These are phyloP conservation scores for Cephalotes varians DNA, from an alignment of 2,888 invertebrate species.

Conservation along the genomic window DNA sequence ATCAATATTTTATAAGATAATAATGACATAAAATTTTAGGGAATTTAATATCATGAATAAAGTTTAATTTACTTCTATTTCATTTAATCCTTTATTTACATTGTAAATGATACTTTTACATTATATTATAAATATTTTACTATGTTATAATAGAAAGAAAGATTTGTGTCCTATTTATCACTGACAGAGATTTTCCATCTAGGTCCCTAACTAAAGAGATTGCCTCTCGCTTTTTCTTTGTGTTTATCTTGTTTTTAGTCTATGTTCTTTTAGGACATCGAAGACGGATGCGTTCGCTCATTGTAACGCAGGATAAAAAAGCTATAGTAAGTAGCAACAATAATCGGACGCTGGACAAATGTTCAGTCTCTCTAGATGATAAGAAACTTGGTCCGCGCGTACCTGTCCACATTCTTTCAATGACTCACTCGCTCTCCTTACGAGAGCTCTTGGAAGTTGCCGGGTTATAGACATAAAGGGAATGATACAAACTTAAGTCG, in stretches of 20 bases:
- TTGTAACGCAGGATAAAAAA: slow-evolving; percentile 65
- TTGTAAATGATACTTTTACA: not conserved
- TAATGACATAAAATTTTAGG: not conserved
- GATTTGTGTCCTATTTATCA: not conserved
- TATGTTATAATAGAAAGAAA: not conserved
- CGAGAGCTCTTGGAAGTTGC: not conserved
- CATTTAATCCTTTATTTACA: not conserved
- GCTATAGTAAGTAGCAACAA: slow-evolving; percentile 75
- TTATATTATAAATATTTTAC: not conserved
- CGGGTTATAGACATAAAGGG: slow-evolving; percentile 17
- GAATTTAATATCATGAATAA: not conserved
- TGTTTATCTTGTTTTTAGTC: slow-evolving; percentile 42
- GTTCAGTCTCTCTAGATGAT: slow-evolving; percentile 73
- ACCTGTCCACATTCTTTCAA: slow-evolving; percentile 68
- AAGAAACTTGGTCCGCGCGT: slow-evolving; percentile 61
- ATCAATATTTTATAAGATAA: not conserved
- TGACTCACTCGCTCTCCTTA: slow-evolving; percentile 55
- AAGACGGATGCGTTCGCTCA: slow-evolving; percentile 63
- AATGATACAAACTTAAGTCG: slow-evolving; percentile 1
- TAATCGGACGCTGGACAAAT: slow-evolving; percentile 77
- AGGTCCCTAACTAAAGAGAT: not conserved
- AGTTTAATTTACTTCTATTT: not conserved
- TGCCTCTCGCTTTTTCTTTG: not conserved
- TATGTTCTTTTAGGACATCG: not conserved
- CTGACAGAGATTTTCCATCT: not conserved